Base-by-base conservation (phyloP, 2,113 vertebrate species). In the Hemibagrus wyckioides region DNA sequence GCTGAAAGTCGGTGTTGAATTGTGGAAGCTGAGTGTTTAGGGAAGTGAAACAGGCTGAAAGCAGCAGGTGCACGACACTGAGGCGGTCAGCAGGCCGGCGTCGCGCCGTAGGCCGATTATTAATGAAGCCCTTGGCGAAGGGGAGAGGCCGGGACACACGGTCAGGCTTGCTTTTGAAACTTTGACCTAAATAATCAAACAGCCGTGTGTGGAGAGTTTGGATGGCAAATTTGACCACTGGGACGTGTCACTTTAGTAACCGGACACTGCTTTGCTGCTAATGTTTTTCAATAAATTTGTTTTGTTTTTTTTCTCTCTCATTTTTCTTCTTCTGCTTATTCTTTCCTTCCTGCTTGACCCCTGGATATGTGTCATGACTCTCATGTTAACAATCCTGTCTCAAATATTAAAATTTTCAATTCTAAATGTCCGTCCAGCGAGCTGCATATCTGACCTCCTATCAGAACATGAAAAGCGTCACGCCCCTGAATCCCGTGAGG, bases 141-240 rank as follows among this genome's bases (percentile, higher is more conserved):
- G 36, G 71, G 76, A 33, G 82, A 15, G 57, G 9, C 83, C 28
- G 61, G 63, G 65, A 36, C 25, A 15, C 84, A 79, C 75, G 8
- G 59, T 44, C 90, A n/a, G n/a, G n/a, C n/a, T n/a, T 91, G 85
- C 88, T 90, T 92, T 93, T 92, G 91, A 89, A 93, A 90, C 89
- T 90, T 94, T 94, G 92, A 93, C 93, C 93, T 88, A 92, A 90
- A 94, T 93, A 88, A 90, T 77, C 89, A 85, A 71, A 86, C 87
- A 90, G 85, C 88, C 76, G 14, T 89, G 91, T 88, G 57, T 25
- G 83, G 79, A 80, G 83, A 71, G 28, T 86, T 80, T 54, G 48
- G 65, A 56, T 76, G 63, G 80, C 76, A 89, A 65, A 76, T 86
- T 61, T 61, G 85, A 71, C 33, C 75, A 65, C 15, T 13, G 30